Conservation (phyloP, 2,888 invertebrate species). For the Drosophila borealis region DNA sequence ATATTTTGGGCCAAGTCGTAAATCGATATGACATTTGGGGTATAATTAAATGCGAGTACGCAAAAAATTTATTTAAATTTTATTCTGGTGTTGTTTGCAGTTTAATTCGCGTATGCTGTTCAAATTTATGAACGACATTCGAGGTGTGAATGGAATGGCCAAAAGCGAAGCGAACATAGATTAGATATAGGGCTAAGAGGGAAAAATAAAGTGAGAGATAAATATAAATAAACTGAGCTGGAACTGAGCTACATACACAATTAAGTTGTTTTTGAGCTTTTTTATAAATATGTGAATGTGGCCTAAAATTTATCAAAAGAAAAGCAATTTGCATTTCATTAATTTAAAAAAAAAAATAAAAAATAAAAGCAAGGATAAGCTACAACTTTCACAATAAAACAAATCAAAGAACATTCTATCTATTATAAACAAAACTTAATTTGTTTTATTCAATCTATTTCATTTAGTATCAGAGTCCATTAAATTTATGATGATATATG, state of each 20-base stretch:
- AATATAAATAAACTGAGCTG: not conserved
- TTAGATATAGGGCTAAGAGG: conserved; percentile 3
- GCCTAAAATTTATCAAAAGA: too few relatives aligned
- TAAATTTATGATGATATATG: conserved; percentile 25
- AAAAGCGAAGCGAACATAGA: conserved; percentile 18
- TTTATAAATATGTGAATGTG: not conserved
- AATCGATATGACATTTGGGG: conserved; percentile 35
- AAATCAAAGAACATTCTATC: too few relatives aligned
- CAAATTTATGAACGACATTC: conserved; percentile 17
- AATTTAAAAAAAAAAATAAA: too few relatives aligned
- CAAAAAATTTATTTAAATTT: not conserved
- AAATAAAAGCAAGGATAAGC: too few relatives aligned
- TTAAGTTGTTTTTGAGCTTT: conserved; percentile 4
- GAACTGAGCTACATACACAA: not conserved
- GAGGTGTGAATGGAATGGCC: conserved; percentile 45
- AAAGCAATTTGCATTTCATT: too few relatives aligned
- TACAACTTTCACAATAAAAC: not conserved
- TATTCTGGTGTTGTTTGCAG: conserved; percentile 26
- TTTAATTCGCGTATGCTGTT: conserved; percentile 33
- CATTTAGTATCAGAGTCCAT: not conserved
- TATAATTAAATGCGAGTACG: conserved; percentile 18
- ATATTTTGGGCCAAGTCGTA: conserved; percentile 25
- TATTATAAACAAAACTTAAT: too few relatives aligned
- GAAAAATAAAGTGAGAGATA: conserved; percentile 4
- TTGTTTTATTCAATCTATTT: too few relatives aligned